Base-by-base conservation (phyloP, 2,888 invertebrate species). In the Pyrrhia umbra region DNA sequence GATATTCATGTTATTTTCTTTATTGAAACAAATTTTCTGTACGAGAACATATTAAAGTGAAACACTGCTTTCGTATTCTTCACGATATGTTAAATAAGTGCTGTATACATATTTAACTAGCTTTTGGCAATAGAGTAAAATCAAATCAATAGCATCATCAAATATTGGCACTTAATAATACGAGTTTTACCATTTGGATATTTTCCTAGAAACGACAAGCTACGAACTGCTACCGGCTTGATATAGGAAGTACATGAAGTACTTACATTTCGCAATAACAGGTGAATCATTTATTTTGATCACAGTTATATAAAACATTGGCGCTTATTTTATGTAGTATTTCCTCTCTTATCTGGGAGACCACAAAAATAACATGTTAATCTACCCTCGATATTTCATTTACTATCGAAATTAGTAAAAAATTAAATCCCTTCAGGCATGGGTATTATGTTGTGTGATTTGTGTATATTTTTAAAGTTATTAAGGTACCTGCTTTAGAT, bases 1-100 rank as follows among this genome's bases (percentile, higher is more conserved):
- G 57, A 50, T 58, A 58, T 76, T 68, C 74, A 77, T 70, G 59
- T 66, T 63, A 71, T 60, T 70, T 66, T 25, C 70, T 77, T 77
- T 67, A 72, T 74, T 80, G 69, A 77, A 72, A 77, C 57, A 42
- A 60, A 67, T 52, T 70, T 74, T 58, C 56, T 54, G 13, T 45
- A 47, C 42, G 8, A 58, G 47, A 51, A 30, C 20, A 23, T 72
- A 45, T 57, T 51, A 58, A 15, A 51, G 23, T 51, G 42, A 42
- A 58, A 30, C 10, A 39, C 42, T 30, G 21, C 8, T 37, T 52
- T 52, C 1, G 25, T 16, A 13, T 20, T 51, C 21, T 66, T 34
- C 15, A n/a, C 39, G 23, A 49, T 2, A 21, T 6, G 23, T 6
- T 23, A 23, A 2, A 2, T 23, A 23, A n/a, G n/a, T n/a, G n/a